phyloP scores from a whole-genome alignment of 2,113 vertebrate species.

The Illadopsis cleaveri region DNA sequence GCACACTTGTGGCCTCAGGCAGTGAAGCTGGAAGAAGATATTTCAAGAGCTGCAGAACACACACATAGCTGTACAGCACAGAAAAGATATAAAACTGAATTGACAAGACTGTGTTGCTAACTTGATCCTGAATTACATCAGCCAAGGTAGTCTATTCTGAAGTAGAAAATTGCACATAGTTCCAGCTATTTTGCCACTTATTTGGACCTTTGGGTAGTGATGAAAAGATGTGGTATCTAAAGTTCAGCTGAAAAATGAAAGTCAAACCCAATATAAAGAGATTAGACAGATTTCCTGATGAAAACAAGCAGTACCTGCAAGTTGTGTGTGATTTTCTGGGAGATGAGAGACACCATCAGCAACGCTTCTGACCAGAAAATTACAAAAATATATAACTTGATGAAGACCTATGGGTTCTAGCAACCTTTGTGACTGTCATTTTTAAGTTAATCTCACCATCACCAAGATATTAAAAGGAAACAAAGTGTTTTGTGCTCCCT shows the following conservation, averaged over 20 bases:
- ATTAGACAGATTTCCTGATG: not conserved
- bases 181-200: not conserved
- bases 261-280: not conserved
- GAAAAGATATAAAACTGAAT: not conserved
- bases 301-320: not conserved
- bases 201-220: not conserved
- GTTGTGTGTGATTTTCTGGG: not conserved
- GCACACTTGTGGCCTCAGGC: constrained; percentile 38
- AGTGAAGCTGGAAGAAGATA: constrained; percentile 22
- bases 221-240: not conserved
- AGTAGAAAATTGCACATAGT: not conserved
- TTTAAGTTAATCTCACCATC: not conserved
- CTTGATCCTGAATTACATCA: not conserved
- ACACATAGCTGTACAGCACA: not conserved
- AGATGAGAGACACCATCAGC: not conserved
- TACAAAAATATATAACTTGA: not conserved
- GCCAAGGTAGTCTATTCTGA: not conserved
- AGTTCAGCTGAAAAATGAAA: not conserved
- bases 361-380: not conserved
- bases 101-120: not conserved
- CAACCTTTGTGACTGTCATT: not conserved
- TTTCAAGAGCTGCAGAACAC: constrained; percentile 40
- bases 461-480: not conserved
- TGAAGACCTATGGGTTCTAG: not conserved
- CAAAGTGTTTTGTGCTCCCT: constrained; percentile 51